A percentile compares a stretch with the other conserved stretches of the same genome.
These are phyloP conservation scores for Amphiduros pacificus DNA, from an alignment of 2,888 invertebrate species.

Conservation along the genomic window DNA sequence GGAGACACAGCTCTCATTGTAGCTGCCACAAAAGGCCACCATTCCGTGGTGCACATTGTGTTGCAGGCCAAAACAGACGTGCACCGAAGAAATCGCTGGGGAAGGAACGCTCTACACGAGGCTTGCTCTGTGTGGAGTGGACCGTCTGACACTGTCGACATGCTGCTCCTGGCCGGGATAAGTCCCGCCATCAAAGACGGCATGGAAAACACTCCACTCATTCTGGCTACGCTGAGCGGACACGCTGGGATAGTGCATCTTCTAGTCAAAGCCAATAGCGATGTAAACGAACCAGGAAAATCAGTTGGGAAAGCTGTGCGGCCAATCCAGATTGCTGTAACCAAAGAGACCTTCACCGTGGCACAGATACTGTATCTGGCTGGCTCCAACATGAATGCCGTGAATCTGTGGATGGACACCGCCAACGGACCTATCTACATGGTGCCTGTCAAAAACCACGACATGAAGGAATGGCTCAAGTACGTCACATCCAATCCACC, in stretches of 20 bases:
- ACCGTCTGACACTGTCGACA: constrained; percentile 11
- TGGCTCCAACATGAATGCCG: constrained; percentile 22
- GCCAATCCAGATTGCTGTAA: constrained; percentile 24
- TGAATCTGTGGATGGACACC: constrained; percentile 8
- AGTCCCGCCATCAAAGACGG: constrained; percentile 19
- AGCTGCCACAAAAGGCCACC: constrained; percentile 21
- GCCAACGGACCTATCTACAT: not conserved
- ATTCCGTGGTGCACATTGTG: constrained; percentile 7
- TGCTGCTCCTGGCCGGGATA: constrained; percentile 18
- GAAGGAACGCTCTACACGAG: constrained; percentile 26
- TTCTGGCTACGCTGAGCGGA: constrained; percentile 45
- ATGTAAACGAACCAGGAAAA: constrained; percentile 22
- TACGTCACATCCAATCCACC: constrained; percentile 12
- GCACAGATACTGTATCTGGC: constrained; percentile 27
- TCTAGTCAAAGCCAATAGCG: constrained; percentile 23
- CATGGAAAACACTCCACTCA: constrained; percentile 46
- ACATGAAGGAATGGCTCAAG: constrained; percentile 20
- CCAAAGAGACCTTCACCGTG: constrained; percentile 18
- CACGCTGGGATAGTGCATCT: constrained; percentile 35
- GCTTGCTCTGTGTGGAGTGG: constrained; percentile 23
- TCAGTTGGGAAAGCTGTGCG: constrained; percentile 13
- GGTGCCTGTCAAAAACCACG: constrained; percentile 15
- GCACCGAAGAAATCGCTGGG: constrained; percentile 20
- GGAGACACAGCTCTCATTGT: constrained; percentile 23
- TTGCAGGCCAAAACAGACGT: constrained; percentile 8